A percentile compares a stretch with the other conserved stretches of the same genome.
Evolutionary conservation across 2,797 vertebrate species (phyloP).

Genomic region (Oophaga sylvatica): DNA sequence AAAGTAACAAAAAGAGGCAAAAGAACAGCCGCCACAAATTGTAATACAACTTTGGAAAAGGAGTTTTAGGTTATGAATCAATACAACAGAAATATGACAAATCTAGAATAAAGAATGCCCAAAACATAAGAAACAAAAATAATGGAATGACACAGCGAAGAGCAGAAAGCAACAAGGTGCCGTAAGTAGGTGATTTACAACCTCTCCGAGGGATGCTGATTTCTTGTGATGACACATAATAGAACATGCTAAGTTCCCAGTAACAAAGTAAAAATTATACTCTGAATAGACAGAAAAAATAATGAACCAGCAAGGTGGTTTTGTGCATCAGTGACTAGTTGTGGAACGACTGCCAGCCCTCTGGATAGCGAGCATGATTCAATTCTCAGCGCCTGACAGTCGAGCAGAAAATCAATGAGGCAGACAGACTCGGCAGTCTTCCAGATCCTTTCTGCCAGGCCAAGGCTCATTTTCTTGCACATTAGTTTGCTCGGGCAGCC

Average conservation of each 20-base stretch:
- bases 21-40: neutral
- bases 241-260: slow-evolving; percentile 11
- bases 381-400: slow-evolving; percentile 59
- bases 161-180: neutral
- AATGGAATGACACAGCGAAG: neutral
- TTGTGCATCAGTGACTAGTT: slow-evolving; percentile 60
- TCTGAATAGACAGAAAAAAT: slow-evolving; percentile 38
- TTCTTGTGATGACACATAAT: slow-evolving; percentile 17
- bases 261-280: slow-evolving; percentile 45
- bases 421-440: slow-evolving; percentile 52
- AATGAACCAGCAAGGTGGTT: slow-evolving; percentile 48
- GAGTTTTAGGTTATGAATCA: neutral
- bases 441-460: slow-evolving; percentile 58
- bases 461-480: slow-evolving; percentile 59
- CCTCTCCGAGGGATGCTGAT: neutral
- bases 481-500: slow-evolving; percentile 58
- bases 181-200: slow-evolving; percentile 1
- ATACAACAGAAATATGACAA: neutral
- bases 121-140: slow-evolving; percentile 7
- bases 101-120: neutral
- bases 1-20: neutral
- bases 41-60: neutral
- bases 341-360: slow-evolving; percentile 54
- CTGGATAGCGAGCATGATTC: slow-evolving; percentile 55
- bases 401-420: slow-evolving; percentile 60